phyloP scores from a whole-genome alignment of 2,113 vertebrate genomes.

The Tichodroma muraria region DNA sequence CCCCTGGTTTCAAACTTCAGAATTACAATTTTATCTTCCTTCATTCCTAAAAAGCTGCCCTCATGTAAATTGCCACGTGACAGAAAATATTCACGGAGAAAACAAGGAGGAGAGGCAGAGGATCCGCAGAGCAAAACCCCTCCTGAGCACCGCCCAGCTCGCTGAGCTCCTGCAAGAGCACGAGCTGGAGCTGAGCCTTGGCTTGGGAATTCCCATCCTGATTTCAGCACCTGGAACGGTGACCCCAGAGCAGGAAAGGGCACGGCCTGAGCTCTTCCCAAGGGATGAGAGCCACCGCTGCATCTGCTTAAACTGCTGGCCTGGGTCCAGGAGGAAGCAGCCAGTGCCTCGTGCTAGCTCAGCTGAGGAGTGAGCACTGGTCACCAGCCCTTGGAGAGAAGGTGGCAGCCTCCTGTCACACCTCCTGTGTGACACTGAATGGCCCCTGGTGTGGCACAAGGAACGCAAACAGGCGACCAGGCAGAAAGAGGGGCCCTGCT shows the following conservation, averaged over 20 bases:
- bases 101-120: background rate
- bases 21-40: background rate
- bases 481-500: background rate
- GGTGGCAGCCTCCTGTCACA: background rate
- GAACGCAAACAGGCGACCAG: no score
- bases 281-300: background rate
- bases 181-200: background rate
- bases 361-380: rapidly evolving
- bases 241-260: background rate
- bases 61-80: rapidly evolving
- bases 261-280: rapidly evolving
- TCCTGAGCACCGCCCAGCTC: background rate
- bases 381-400: background rate
- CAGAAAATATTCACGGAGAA: background rate
- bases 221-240: background rate
- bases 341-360: rapidly evolving
- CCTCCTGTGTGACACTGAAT: background rate
- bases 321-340: background rate
- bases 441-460: background rate
- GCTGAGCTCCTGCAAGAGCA: background rate
- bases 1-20: background rate
- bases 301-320: background rate
- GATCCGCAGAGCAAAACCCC: background rate
- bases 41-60: background rate
- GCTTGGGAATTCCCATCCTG: background rate